These are phyloP conservation scores for Tridacna crocea DNA, from an alignment of 2,888 invertebrate genomes.

Conservation along the genomic window DNA sequence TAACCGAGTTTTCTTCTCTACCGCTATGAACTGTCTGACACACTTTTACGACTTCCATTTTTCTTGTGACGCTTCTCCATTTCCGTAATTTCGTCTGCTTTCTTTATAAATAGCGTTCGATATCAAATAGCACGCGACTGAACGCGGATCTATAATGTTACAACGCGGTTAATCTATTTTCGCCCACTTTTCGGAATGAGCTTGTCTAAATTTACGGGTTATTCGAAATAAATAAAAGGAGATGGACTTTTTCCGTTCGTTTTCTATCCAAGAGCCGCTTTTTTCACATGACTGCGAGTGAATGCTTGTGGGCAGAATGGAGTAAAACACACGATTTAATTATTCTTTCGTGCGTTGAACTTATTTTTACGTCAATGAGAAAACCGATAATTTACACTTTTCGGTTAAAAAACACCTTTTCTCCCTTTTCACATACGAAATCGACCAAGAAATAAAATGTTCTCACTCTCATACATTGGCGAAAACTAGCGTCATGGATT, in stretches of 20 bases:
- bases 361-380: neutral
- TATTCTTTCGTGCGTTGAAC: neutral
- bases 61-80: constrained; percentile 52
- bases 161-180: neutral
- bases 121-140: constrained; percentile 49
- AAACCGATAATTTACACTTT: neutral
- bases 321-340: no score
- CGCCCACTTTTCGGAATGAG: neutral
- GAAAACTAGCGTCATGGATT: no score
- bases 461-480: no score
- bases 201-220: neutral
- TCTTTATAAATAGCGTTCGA: constrained; percentile 53
- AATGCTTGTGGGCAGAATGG: neutral
- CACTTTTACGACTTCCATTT: constrained; percentile 32
- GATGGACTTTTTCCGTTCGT: constrained; percentile 7
- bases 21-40: neutral
- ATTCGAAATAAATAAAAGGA: neutral
- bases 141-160: constrained; percentile 9
- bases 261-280: neutral
- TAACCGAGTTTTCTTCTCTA: neutral
- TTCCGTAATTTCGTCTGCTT: constrained; percentile 56
- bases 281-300: neutral
- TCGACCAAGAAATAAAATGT: neutral
- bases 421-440: neutral
- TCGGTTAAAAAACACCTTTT: neutral